A percentile compares a stretch with the other conserved stretches of the same genome.
Conservation (phyloP, 2,797 vertebrate species). For the Propithecus perrieri region DNA sequence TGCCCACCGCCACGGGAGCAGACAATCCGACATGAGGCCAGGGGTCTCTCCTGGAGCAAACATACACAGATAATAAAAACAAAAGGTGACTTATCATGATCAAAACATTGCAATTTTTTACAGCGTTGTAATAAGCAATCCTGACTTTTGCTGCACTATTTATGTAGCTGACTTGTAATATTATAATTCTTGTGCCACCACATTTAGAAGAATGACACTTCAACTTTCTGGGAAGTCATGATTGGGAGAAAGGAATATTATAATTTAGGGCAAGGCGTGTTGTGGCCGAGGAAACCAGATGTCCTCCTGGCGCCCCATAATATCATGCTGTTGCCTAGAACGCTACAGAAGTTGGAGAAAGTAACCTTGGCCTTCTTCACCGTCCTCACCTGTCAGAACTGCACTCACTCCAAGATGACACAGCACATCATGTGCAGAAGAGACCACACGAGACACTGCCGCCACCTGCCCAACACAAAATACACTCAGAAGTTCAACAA, state of each 20-base stretch:
- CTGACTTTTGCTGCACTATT: background rate
- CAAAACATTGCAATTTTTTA: background rate
- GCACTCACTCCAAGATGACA: background rate
- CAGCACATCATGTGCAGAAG: rapidly evolving
- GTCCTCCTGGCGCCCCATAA: background rate
- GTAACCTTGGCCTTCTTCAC: background rate
- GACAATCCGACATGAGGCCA: background rate
- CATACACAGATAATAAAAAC: background rate
- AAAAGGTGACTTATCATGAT: background rate
- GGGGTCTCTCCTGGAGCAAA: background rate
- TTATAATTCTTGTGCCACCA: background rate
- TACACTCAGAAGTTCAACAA: background rate
- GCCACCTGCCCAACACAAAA: background rate
- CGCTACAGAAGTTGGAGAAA: background rate
- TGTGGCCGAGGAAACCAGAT: background rate
- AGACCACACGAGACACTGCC: background rate
- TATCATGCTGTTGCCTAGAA: background rate
- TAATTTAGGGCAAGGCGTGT: background rate
- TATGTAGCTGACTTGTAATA: background rate
- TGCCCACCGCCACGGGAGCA: background rate
- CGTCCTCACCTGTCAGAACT: background rate
- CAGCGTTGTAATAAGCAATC: too few species aligned
- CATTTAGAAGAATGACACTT: background rate
- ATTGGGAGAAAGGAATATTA: background rate
- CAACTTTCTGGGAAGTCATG: background rate